These are phyloP conservation scores for Cabera pusaria DNA, from an alignment of 2,888 invertebrate genomes.

Conservation along the genomic window DNA sequence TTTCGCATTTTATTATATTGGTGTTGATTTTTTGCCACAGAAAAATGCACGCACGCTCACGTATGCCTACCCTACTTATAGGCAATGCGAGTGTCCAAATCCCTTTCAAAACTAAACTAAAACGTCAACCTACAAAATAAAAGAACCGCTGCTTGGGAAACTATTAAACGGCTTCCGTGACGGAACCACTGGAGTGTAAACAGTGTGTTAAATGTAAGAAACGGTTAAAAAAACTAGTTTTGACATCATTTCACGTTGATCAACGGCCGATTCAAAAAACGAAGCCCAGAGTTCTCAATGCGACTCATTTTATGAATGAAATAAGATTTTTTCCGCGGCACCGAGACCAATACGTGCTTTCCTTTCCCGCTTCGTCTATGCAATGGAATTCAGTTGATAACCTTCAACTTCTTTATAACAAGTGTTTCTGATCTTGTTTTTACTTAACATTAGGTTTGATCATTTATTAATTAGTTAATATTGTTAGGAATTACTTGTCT, in stretches of 20 bases:
- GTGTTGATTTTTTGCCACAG: too few relatives aligned
- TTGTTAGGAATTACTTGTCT: too few relatives aligned
- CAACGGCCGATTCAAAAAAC: slow-evolving; percentile 60
- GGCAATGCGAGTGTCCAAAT: neutral
- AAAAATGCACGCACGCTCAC: neutral
- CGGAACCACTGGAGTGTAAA: slow-evolving; percentile 67
- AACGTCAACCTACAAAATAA: slow-evolving; percentile 20
- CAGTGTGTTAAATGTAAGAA: slow-evolving; percentile 67
- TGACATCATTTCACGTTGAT: slow-evolving; percentile 81
- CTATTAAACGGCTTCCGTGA: slow-evolving; percentile 51
- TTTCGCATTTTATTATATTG: too few relatives aligned
- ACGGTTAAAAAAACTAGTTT: slow-evolving; percentile 35
- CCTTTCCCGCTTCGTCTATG: slow-evolving; percentile 50
- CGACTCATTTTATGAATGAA: slow-evolving; percentile 82
- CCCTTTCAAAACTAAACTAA: slow-evolving; percentile 13
- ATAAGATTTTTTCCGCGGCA: slow-evolving; percentile 74
- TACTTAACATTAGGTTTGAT: too few relatives aligned
- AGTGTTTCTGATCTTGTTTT: too few relatives aligned
- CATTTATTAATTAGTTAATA: too few relatives aligned
- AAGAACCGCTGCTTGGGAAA: slow-evolving; percentile 28
- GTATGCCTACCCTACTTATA: too few relatives aligned
- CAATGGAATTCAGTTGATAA: slow-evolving; percentile 5
- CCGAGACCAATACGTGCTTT: slow-evolving; percentile 81
- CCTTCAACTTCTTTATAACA: too few relatives aligned
- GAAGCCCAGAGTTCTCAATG: slow-evolving; percentile 59